Conservation (phyloP, 2,888 invertebrate genomes). For the Chrysodeixis includens region DNA sequence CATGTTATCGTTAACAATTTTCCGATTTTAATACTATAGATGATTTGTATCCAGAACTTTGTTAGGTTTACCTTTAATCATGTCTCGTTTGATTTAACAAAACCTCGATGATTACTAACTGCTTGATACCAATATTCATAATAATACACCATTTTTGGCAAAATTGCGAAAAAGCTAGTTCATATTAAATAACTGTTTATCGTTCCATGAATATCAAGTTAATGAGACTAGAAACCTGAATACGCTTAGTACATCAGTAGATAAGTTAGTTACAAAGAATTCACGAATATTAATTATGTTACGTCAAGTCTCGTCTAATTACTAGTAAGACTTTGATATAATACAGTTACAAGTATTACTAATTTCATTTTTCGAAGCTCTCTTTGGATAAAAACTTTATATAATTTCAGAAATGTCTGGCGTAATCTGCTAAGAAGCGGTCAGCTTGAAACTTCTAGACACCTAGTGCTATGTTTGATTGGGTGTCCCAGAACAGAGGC, state of each 20-base stretch:
- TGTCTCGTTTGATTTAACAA: no score
- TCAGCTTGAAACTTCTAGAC: not conserved
- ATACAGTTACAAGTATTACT: constrained; percentile 42
- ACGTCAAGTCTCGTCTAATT: constrained; percentile 40
- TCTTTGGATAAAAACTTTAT: not conserved
- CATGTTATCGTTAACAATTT: no score
- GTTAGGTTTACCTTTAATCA: no score
- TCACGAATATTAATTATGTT: constrained; percentile 50
- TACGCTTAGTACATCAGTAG: constrained; percentile 25
- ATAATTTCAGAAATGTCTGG: not conserved
- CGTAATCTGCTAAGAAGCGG: not conserved
- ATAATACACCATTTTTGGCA: no score
- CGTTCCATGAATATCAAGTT: not conserved
- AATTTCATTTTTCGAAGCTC: constrained; percentile 27
- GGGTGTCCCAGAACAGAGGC: not conserved
- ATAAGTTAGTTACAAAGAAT: constrained; percentile 37
- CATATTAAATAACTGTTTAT: not conserved
- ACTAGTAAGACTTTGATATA: constrained; percentile 40
- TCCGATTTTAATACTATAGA: no score
- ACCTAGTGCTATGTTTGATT: no score
- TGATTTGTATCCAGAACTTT: no score
- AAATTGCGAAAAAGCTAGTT: no score
- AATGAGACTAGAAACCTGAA: constrained; percentile 27
- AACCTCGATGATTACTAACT: no score
- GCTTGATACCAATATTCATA: no score